A percentile compares a stretch with the other conserved stretches of the same genome.
Evolutionary conservation across 2,797 vertebrate genomes (phyloP).

Genomic region (Coregonus sp.): DNA sequence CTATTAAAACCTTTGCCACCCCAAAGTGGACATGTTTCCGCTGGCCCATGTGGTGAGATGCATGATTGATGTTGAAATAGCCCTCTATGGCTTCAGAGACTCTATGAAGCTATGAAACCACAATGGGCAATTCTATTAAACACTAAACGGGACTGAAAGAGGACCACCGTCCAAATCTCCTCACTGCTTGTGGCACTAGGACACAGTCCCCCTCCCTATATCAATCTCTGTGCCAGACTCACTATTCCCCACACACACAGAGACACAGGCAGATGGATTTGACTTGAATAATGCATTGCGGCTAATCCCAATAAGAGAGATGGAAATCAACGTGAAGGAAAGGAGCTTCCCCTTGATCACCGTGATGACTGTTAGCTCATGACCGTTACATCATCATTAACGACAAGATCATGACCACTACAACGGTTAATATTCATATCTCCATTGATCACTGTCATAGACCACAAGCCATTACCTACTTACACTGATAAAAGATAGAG

Average conservation of each 20-base stretch:
- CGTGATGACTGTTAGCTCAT: slow-evolving; percentile 37
- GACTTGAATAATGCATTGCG: slow-evolving; percentile 36
- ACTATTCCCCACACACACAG: not conserved
- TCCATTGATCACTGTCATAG: slow-evolving; percentile 23
- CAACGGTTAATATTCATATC: slow-evolving; percentile 27
- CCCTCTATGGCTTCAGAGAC: too few relatives aligned
- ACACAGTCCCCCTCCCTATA: not conserved
- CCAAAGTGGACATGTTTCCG: too few relatives aligned
- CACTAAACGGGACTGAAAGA: not conserved
- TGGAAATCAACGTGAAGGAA: slow-evolving; percentile 13
- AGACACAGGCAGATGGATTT: slow-evolving; percentile 23
- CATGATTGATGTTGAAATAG: not conserved
- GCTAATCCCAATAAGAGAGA: slow-evolving; percentile 14
- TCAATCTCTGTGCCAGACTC: not conserved
- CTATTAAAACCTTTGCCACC: too few relatives aligned
- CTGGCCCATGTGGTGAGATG: not conserved
- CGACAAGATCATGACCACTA: slow-evolving; percentile 13
- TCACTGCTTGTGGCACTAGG: not conserved
- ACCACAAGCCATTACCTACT: not conserved
- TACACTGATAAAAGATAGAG: not conserved
- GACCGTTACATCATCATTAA: slow-evolving; percentile 34
- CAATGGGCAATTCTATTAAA: not conserved
- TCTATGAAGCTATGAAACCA: not conserved
- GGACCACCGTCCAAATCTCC: not conserved
- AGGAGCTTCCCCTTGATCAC: slow-evolving; percentile 1